Evolutionary conservation across 2,113 vertebrate genomes (phyloP), one percentile per base, ranked within the genome.

Genomic region (Podilymbus podiceps): DNA sequence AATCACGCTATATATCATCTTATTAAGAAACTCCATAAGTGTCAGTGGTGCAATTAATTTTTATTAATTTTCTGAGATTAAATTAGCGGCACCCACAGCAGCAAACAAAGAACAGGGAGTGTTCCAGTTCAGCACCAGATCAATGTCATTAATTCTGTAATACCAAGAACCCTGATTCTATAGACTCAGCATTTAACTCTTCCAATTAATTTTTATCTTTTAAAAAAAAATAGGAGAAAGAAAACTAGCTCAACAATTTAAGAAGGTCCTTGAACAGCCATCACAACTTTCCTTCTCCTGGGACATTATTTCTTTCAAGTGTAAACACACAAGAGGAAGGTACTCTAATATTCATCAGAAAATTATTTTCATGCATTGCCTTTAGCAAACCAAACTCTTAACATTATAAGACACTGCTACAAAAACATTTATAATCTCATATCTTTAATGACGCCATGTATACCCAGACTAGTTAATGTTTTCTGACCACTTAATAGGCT

Each of bases 51-150:
- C 97, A 90, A 98, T 97, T 97, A 93, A 87, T 97, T 97, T 96
- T 95, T 98, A 98, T 98, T 98, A 98, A 98, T 98, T 98, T 98
- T 96, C 95, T 55, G 71, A 97, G 96, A 97, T 95, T 85, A 97
- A 98, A 98, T 98, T 96, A 98, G 97, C 71, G 56, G 95, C 82
- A 94, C 90, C 89, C 56, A 85, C 56, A 31, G 95, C 73, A 53
- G 94, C 95, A 92, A 95, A 94, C 91, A 90, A 96, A 97, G 95
- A 97, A 80, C 2, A 3, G 59, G 64, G 88, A 90, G 88, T 84
- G 96, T 95, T 95, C 89, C 85, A 94, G 49, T 88, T 94, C 97
- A 89, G 95, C 31, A 5, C 95, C 24, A 42, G 82, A 97, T 95
- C 75, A 6, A 97, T 98, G 96, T 91, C 97, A 97, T 98, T 98